Percentiles rank a stretch among this genome's conserved stretches.
Conservation (phyloP, 2,113 vertebrate species). For the Nerophis ophidion region DNA sequence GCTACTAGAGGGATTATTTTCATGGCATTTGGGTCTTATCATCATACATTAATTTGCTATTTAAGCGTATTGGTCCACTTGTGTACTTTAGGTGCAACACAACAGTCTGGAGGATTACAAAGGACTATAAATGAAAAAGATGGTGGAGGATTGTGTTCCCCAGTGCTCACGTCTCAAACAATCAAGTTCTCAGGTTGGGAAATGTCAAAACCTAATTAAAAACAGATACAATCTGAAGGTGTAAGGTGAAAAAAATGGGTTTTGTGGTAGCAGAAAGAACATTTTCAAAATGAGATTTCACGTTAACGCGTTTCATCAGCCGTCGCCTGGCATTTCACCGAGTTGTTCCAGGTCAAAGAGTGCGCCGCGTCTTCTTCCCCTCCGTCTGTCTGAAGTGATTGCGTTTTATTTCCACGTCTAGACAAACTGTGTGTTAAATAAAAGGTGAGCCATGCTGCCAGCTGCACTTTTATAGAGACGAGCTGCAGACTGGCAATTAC, state of each 20-base stretch:
- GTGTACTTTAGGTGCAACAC: too few relatives aligned
- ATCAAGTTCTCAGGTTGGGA: conserved; percentile 32
- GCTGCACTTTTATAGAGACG: too few relatives aligned
- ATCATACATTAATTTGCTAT: too few relatives aligned
- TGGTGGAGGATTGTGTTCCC: conserved; percentile 6
- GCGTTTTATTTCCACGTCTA: neutral
- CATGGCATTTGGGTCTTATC: too few relatives aligned
- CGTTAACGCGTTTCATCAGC: too few relatives aligned
- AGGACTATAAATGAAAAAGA: conserved; percentile 49
- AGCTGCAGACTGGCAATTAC: too few relatives aligned
- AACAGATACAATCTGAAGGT: conserved; percentile 1
- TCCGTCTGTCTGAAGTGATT: neutral
- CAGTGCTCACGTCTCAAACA: conserved; percentile 23
- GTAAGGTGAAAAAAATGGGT: conserved; percentile 15
- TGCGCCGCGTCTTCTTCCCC: neutral
- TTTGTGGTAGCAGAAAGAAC: neutral
- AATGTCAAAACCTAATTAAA: conserved; percentile 42
- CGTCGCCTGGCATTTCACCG: conserved; percentile 3
- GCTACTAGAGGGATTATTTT: too few relatives aligned
- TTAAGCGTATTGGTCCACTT: too few relatives aligned
- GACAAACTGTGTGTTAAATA: too few relatives aligned
- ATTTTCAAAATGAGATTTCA: too few relatives aligned
- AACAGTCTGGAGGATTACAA: too few relatives aligned
- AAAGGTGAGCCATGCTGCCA: neutral
- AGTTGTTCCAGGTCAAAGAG: conserved; percentile 7